Base-by-base conservation (phyloP, 2,113 vertebrate species). In the Xiphophorus maculatus region DNA sequence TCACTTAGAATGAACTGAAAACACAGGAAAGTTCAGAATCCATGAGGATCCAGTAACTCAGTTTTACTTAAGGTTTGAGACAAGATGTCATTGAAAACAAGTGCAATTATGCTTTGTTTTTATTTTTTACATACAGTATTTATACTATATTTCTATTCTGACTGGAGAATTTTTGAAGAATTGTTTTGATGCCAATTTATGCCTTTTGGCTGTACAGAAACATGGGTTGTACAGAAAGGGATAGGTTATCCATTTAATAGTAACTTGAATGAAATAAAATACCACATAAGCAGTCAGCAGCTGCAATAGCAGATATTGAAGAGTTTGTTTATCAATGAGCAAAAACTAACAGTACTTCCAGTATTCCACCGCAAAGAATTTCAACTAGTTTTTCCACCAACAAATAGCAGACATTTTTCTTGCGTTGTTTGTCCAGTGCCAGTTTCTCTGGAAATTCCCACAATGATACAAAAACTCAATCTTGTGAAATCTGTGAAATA, bases 381-480 rank as follows among this genome's bases (percentile, higher is more conserved):
- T 79, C 51, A 42, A 67, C n/a, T 64, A 5, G 4, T 44, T 66
- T 80, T 77, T 84, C 79, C 84, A 74, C 69, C 79, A 76, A 86
- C 77, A 84, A 81, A 63, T 64, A 25, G 25, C 44, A 60, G n/a
- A 35, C 71, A 70, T n/a, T 69, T 87, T 76, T 62, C 65, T 17
- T n/a, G 17, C 4, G 4, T 0, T 29, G 60, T 83, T 69, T 65
- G 29, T 35, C 11, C 29, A 51, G 12, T 2, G 0, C 25, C 19
- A 37, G 61, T 14, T 44, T 60, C 33, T 44, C 5, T 28, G 54
- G 11, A 51, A 68, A 68, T 74, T 63, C 12, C 22, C n/a, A 71
- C n/a, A 2, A 40, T 30, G 69, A 74, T 40, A 64, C 51, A 42
- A n/a, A 74, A 71, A 3, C 19, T 73, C 54, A 68, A 66, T 28